Evolutionary conservation across 2,888 invertebrate species (phyloP), one percentile per base, ranked within the genome.

Genomic region (Apamea anceps): DNA sequence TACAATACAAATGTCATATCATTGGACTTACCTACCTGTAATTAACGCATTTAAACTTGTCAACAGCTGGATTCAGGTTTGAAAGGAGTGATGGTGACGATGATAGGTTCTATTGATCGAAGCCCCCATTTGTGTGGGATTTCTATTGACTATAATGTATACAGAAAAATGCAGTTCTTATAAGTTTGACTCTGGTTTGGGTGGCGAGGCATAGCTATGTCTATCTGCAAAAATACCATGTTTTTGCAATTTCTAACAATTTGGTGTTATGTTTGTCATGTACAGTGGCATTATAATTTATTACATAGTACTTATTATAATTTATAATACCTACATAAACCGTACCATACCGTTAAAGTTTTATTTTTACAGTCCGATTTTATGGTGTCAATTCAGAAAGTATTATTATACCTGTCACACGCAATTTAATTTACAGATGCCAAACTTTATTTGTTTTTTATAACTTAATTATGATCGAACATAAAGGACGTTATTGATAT

Each of bases 311-410:
- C 28, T 63, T 32, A 37, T 45, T 32, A 28, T 32, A 51, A 77
- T 75, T 62, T 62, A 62, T 62, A 28, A 62, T 15, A 28, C 18
- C 18, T 21, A 37, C 25, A 37, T 37, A 65, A 65, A 65, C 6
- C 25, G 6, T 25, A 32, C 12, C 12, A 25, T 37, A 37, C 45
- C 21, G 25, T 71, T n/a, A 79, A 65, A 15, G 7, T 68, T 54
- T 77, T 80, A 68, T 68, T 80, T 84, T 83, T 45, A 84, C 25
- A 15, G 3, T 28, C 25, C 10, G 10, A 18, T 54, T 68, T 80
- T 68, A 84, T 63, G 28, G 45, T 37, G 10, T 45, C 42, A 45
- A 45, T 45, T 45, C 10, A 45, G 42, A 45, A 45, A 1, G 10
- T 10, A 45, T 10, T 10, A 21, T 51, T 5, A 37, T 37, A 51